A percentile compares a stretch with the other conserved stretches of the same genome.
Conservation (phyloP, 2,888 invertebrate genomes). For the Dromius quadrimaculatus region DNA sequence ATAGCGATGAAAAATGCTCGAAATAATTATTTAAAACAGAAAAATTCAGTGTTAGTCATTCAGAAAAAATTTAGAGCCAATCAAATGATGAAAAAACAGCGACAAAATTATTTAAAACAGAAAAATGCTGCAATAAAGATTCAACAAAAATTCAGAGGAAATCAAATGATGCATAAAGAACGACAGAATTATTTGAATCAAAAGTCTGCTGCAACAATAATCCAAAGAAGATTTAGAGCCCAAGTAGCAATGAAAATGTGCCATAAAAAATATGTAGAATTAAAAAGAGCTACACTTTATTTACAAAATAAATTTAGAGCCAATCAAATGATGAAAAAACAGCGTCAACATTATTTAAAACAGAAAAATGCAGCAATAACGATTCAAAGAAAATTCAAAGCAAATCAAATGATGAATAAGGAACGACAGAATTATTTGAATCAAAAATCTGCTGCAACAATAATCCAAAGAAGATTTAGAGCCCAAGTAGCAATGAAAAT, state of each 20-base stretch:
- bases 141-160: slow-evolving; percentile 64
- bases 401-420: slow-evolving; percentile 60
- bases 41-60: slow-evolving; percentile 58
- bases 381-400: slow-evolving; percentile 67
- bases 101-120: slow-evolving; percentile 51
- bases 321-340: slow-evolving; percentile 59
- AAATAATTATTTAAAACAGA: slow-evolving; percentile 48
- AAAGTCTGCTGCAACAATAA: slow-evolving; percentile 62
- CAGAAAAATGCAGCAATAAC: slow-evolving; percentile 59
- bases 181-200: slow-evolving; percentile 62
- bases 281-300: too few relatives aligned
- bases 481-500: slow-evolving; percentile 62
- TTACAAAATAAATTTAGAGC: too few relatives aligned
- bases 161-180: slow-evolving; percentile 62
- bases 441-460: slow-evolving; percentile 57
- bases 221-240: slow-evolving; percentile 64
- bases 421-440: slow-evolving; percentile 61
- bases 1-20: slow-evolving; percentile 54
- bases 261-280: slow-evolving; percentile 59
- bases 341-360: slow-evolving; percentile 52
- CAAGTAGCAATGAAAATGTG: slow-evolving; percentile 58
- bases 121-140: slow-evolving; percentile 57
- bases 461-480: slow-evolving; percentile 66
- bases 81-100: slow-evolving; percentile 54
- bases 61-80: slow-evolving; percentile 67